Conservation (phyloP, 2,797 vertebrate species). For the Falco naumanni region DNA sequence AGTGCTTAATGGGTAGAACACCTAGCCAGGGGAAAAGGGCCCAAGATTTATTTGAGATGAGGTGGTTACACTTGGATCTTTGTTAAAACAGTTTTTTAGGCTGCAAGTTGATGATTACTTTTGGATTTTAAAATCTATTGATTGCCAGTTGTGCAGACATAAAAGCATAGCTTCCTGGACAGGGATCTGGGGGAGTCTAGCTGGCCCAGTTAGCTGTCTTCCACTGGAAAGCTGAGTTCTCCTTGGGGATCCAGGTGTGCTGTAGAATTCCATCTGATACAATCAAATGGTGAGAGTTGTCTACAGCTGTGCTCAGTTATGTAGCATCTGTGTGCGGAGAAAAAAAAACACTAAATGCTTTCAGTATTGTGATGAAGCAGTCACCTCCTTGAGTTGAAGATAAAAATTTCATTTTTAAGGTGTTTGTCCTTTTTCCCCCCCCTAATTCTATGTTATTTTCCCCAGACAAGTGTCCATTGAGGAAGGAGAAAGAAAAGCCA, state of each 20-base stretch:
- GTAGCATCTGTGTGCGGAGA: background rate
- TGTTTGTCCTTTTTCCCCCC: background rate
- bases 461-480: slow-evolving; percentile 98
- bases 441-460: slow-evolving; percentile 60
- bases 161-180: background rate
- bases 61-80: background rate
- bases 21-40: background rate
- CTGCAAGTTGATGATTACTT: background rate
- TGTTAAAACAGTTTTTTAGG: background rate
- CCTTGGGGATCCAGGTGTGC: background rate
- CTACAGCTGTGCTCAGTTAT: background rate
- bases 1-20: background rate
- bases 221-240: background rate
- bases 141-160: background rate
- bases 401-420: background rate
- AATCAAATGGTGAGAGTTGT: background rate
- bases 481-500: slow-evolving; percentile 99
- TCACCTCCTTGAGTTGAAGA: background rate
- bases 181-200: background rate
- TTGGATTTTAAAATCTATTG: background rate
- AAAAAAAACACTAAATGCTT: background rate
- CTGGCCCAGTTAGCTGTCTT: background rate
- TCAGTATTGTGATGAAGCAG: background rate
- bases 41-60: background rate
- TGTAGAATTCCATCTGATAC: rapidly evolving